Conservation (phyloP, 2,888 invertebrate species). For the Callyntrura sp. region DNA sequence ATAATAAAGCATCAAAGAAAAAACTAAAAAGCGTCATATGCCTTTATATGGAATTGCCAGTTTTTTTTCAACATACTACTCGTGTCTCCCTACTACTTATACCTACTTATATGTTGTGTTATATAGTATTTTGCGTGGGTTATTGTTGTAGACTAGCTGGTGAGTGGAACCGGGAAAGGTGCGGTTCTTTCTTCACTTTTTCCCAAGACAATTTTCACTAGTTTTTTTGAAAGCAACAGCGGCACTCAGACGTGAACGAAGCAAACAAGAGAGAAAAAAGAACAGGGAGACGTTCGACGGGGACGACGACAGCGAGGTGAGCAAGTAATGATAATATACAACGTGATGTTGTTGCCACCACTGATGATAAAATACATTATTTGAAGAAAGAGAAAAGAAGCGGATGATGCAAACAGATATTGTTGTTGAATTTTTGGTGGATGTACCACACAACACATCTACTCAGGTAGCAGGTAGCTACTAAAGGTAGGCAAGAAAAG, state of each 20-base stretch:
- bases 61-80: too few species aligned
- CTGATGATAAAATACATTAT: constrained; percentile 57
- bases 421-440: neutral
- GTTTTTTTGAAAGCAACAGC: neutral
- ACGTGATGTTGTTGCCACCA: constrained; percentile 36
- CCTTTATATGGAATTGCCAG: too few species aligned
- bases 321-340: constrained; percentile 43
- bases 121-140: neutral
- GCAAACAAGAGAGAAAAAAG: neutral
- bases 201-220: constrained; percentile 73
- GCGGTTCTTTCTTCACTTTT: constrained; percentile 64
- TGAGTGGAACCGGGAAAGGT: constrained; percentile 65
- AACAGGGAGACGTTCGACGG: neutral
- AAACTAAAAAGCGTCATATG: neutral
- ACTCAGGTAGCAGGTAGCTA: too few species aligned
- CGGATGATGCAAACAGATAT: neutral
- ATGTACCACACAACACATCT: neutral
- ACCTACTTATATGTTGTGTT: neutral
- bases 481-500: neutral
- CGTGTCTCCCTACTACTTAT: neutral
- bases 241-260: neutral
- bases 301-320: neutral
- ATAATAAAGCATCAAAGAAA: constrained; percentile 16
- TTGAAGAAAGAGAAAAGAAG: neutral
- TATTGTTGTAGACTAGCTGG: neutral